These are phyloP conservation scores for Poicephalus gulielmi DNA, from an alignment of 2,113 vertebrate genomes.

Conservation along the genomic window DNA sequence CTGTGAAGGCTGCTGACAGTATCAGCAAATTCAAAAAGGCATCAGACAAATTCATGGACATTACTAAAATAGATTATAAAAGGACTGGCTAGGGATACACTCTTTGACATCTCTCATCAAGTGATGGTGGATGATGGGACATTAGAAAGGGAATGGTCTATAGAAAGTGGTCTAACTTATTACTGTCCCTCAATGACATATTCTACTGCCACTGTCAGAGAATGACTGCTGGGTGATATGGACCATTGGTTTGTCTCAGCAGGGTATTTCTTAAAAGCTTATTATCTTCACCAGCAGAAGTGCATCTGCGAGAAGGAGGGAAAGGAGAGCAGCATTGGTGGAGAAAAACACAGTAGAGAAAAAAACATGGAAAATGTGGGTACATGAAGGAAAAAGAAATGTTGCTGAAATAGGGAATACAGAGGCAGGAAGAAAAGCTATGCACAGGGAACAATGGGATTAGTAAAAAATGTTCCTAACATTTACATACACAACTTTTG, in stretches of 20 bases:
- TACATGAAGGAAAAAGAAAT: neutral
- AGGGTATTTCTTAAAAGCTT: conserved; percentile 1
- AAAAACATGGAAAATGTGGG: neutral
- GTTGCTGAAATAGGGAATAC: neutral
- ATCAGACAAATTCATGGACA: neutral
- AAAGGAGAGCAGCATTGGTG: neutral
- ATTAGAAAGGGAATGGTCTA: neutral
- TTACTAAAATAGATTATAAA: neutral
- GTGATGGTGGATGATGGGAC: neutral
- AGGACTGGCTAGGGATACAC: neutral
- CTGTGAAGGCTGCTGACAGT: neutral
- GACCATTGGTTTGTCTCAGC: conserved; percentile 8
- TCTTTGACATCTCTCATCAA: neutral
- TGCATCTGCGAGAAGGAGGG: neutral
- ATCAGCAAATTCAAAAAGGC: neutral
- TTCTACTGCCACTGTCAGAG: neutral
- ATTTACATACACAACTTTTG: neutral
- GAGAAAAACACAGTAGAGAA: neutral
- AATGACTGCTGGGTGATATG: neutral
- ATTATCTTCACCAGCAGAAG: neutral
- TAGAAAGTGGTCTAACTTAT: neutral
- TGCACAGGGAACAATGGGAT: neutral
- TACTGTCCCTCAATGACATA: neutral
- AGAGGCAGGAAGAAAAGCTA: neutral
- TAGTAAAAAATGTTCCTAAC: neutral